These are phyloP conservation scores for Cheilosia grossa DNA, from an alignment of 2,888 invertebrate genomes.

Conservation along the genomic window DNA sequence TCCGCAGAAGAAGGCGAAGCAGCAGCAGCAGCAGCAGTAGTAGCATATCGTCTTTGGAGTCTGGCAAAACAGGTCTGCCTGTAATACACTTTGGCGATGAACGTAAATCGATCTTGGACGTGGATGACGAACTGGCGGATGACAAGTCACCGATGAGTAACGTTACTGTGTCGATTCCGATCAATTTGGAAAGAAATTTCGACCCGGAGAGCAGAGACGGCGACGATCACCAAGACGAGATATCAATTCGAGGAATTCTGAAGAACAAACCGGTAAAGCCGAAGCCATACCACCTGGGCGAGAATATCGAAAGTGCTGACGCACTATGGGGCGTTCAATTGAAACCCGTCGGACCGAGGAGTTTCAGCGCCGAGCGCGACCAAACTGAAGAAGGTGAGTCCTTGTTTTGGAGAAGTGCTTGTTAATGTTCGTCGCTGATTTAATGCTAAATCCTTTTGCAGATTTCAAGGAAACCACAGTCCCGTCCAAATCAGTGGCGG, in stretches of 20 bases:
- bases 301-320: conserved; percentile 84
- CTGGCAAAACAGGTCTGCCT: conserved; percentile 83
- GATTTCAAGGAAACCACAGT: conserved; percentile 70
- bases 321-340: conserved; percentile 85
- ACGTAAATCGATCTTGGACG: conserved; percentile 53
- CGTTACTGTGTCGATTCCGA: conserved; percentile 80
- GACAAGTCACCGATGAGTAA: conserved; percentile 66
- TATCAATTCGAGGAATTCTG: conserved; percentile 87
- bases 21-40: conserved; percentile 75
- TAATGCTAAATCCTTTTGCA: conserved; percentile 8
- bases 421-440: too few relatives aligned
- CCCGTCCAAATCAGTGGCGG: conserved; percentile 82
- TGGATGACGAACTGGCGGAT: conserved; percentile 46
- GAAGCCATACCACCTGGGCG: conserved; percentile 89
- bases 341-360: conserved; percentile 80
- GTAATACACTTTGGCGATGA: conserved; percentile 88
- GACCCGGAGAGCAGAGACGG: conserved; percentile 78
- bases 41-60: conserved; percentile 71
- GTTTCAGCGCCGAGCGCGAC: conserved; percentile 72
- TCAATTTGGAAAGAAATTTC: conserved; percentile 78
- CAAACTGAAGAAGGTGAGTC: conserved; percentile 66
- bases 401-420: background rate
- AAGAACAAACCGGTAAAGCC: conserved; percentile 90
- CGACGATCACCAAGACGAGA: conserved; percentile 80
- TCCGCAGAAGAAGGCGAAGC: conserved; percentile 87